Evolutionary conservation across 2,888 invertebrate species (phyloP).

Genomic region (Lasioglossum vierecki): DNA sequence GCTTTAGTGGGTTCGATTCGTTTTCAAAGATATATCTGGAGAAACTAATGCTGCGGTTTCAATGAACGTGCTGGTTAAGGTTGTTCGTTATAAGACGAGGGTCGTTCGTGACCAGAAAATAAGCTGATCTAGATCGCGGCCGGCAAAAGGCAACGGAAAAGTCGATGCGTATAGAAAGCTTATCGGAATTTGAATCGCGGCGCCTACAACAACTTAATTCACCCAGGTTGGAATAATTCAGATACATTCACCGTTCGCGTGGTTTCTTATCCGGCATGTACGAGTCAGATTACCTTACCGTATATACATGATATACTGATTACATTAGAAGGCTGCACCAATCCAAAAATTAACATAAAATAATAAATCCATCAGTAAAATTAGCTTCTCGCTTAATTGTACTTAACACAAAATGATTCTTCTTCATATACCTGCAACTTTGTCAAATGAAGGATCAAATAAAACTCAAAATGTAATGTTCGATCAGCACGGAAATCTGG

Average conservation of each 20-base stretch:
- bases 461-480: background rate
- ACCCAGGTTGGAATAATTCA: conserved; percentile 14
- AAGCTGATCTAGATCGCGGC: conserved; percentile 19
- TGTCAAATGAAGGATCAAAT: background rate
- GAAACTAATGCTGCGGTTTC: conserved; percentile 34
- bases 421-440: background rate
- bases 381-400: background rate
- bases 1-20: background rate
- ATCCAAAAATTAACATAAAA: no score
- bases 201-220: conserved; percentile 23
- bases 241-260: conserved; percentile 35
- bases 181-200: conserved; percentile 36
- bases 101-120: conserved; percentile 48
- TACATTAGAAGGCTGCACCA: background rate
- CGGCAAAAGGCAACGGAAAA: conserved; percentile 16
- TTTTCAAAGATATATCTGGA: background rate
- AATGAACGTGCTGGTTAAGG: conserved; percentile 45
- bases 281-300: background rate
- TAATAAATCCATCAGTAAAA: background rate
- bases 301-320: background rate
- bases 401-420: background rate
- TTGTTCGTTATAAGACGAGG: conserved; percentile 26
- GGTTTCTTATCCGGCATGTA: conserved; percentile 6
- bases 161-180: conserved; percentile 35
- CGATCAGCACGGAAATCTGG: background rate